Evolutionary conservation across 2,797 vertebrate genomes (phyloP).

Genomic region (Craterocephalus amniculus): DNA sequence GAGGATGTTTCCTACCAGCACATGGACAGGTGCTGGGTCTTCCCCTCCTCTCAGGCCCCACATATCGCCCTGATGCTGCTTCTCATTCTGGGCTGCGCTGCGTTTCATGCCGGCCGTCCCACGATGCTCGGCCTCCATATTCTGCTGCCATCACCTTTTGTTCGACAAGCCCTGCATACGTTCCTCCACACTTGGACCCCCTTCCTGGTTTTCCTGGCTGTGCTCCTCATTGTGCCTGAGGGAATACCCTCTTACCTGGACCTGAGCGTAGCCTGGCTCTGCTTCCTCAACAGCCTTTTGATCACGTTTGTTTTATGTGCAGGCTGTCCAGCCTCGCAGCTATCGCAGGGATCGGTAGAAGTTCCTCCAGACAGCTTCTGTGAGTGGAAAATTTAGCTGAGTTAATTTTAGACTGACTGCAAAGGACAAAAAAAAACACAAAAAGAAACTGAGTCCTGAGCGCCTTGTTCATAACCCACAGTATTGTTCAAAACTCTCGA

Average conservation of each 20-base stretch:
- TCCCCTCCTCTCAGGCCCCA: constrained; percentile 72
- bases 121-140: constrained; percentile 6
- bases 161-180: constrained; percentile 68
- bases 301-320: constrained; percentile 80
- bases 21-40: constrained; percentile 75
- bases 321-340: constrained; percentile 59
- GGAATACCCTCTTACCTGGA: constrained; percentile 87
- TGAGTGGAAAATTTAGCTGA: constrained; percentile 83
- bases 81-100: constrained; percentile 42
- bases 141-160: constrained; percentile 30
- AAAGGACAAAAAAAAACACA: constrained; percentile 6
- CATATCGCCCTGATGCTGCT: constrained; percentile 68
- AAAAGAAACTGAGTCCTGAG: not conserved
- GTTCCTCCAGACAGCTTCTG: constrained; percentile 84
- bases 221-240: constrained; percentile 70
- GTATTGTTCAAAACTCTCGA: not conserved
- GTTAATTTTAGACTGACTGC: constrained; percentile 65
- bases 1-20: constrained; percentile 39
- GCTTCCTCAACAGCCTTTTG: constrained; percentile 89
- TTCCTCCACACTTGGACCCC: constrained; percentile 87
- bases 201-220: constrained; percentile 80
- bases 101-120: constrained; percentile 34
- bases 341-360: constrained; percentile 26
- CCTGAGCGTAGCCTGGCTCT: constrained; percentile 88
- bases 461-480: not conserved